Evolutionary conservation across 2,888 invertebrate species (phyloP), one percentile per base, ranked within the genome.

Genomic region (Thumatha senex): DNA sequence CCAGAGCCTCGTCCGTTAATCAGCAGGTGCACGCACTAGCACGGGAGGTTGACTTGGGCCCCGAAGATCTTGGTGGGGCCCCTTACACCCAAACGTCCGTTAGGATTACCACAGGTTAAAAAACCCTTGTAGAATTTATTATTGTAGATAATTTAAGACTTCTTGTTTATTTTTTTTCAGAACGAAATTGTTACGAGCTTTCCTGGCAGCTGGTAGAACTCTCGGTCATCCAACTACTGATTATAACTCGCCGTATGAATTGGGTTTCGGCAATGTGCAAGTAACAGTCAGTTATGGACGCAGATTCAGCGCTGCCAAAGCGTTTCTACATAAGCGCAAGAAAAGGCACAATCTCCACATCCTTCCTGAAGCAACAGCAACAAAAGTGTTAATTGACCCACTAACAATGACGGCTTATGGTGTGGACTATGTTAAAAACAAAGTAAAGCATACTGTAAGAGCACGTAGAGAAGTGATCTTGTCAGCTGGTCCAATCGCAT

Each of bases 401-500:
- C 57, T 78, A 11, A 93, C 93, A 0, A 94, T 94, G 66, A 83
- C 84, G 13, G 95, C 96, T 0, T 92, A 93, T 54, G 96, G 96
- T 0, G 94, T 96, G 0, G 90, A 95, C 63, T 95, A 94, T 56
- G 80, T 92, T 0, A 92, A 94, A 47, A 90, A 93, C 12, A 87
- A 87, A 14, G 62, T 82, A 10, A 74, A 74, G 30, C 82, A 84
- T 55, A 86, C 82, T 9, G 93, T 94, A 0, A 83, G 78, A 40
- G 96, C 95, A 0, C 92, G 92, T 1, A 96, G 95, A 76, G 97
- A 97, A 86, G 95, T 98, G 0, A 96, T 98, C 47, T 72, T 98
- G 12, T 95, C 96, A 11, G 97, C 96, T 1, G 98, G 98, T 0
- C 93, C 97, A 1, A 95, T 98, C 58, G 96, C 96, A 70, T 96